A percentile compares a stretch with the other conserved stretches of the same genome.
Conservation (phyloP, 2,888 invertebrate genomes). For the Ganaspis brasiliensis region DNA sequence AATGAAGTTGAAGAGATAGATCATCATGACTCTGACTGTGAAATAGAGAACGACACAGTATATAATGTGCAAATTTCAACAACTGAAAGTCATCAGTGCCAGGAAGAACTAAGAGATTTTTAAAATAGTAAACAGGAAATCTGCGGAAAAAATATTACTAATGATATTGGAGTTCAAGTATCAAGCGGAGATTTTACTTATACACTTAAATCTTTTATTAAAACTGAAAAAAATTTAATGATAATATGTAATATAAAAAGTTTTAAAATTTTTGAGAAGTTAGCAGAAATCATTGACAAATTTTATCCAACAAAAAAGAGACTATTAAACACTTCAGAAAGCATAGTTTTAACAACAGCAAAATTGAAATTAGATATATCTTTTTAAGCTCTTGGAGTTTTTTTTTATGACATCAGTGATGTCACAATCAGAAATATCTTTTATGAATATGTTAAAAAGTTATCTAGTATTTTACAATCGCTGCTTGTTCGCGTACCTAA, state of each 20-base stretch:
- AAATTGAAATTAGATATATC: conserved; percentile 19
- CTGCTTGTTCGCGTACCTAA: conserved; percentile 18
- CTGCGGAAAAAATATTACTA: neutral
- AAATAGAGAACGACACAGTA: neutral
- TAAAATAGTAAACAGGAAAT: neutral
- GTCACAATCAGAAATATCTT: conserved; percentile 15
- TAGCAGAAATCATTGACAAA: neutral
- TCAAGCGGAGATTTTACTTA: neutral
- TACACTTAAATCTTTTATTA: neutral
- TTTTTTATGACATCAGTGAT: neutral
- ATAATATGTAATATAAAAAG: conserved; percentile 36
- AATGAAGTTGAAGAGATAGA: neutral
- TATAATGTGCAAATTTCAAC: neutral
- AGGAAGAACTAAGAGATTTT: neutral
- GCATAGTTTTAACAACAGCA: conserved; percentile 8
- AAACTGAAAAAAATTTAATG: conserved; percentile 7
- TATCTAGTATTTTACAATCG: conserved; percentile 18
- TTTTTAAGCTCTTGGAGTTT: neutral
- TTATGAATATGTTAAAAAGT: conserved; percentile 24
- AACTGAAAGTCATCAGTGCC: neutral
- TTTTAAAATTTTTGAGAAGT: neutral
- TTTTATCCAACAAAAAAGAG: neutral
- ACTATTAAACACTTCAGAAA: neutral
- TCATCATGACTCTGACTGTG: neutral
- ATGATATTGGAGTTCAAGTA: neutral